These are phyloP conservation scores for Sebastes trivittatus DNA, from an alignment of 2,797 vertebrate genomes.

Conservation along the genomic window DNA sequence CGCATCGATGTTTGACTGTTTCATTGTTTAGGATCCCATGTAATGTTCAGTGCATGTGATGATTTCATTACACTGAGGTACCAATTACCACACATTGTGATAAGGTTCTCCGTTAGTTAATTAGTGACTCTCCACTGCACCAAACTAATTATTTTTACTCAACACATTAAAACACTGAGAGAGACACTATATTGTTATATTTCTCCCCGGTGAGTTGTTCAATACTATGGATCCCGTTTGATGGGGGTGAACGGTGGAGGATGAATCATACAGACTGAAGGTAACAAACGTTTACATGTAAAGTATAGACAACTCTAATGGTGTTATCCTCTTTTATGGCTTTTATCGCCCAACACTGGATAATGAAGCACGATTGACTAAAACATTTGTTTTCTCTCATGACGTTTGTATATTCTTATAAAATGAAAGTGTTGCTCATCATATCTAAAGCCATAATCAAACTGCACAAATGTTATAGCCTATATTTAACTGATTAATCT, in stretches of 20 bases:
- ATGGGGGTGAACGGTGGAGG: background rate
- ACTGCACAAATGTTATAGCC: background rate
- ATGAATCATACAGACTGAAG: background rate
- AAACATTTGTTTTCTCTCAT: background rate
- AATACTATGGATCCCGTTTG: background rate
- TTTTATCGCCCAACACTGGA: background rate
- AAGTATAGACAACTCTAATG: background rate
- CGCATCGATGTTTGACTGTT: too few relatives aligned
- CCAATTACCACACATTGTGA: conserved; percentile 26
- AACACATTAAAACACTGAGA: background rate
- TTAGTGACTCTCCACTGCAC: conserved; percentile 14
- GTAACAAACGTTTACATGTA: background rate
- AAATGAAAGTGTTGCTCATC: background rate
- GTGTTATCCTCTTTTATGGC: background rate
- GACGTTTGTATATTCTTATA: background rate
- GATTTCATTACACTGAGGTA: conserved; percentile 30
- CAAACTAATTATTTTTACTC: conserved; percentile 12
- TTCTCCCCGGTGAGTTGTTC: background rate
- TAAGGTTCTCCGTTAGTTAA: conserved; percentile 2
- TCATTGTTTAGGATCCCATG: background rate
- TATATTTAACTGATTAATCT: background rate
- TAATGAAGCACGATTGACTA: background rate
- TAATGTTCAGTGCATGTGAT: background rate
- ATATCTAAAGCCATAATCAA: background rate
- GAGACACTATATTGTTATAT: background rate